These are phyloP conservation scores for Rhea pennata DNA, from an alignment of 2,113 vertebrate species.

Conservation along the genomic window DNA sequence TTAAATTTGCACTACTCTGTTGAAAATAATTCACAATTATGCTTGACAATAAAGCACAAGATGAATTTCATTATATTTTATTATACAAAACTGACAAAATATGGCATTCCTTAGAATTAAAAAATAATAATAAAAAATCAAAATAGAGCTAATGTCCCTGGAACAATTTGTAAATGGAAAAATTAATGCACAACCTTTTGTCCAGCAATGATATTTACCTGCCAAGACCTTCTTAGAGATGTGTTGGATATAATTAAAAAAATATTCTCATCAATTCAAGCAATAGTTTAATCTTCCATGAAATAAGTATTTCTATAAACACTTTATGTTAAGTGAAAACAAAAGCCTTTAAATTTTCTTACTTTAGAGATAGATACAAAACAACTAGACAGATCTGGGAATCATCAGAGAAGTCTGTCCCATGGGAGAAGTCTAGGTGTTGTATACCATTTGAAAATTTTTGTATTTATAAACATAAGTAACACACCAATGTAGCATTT, in stretches of 20 bases:
- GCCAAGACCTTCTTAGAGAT: conserved; percentile 62
- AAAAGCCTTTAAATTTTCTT: conserved; percentile 66
- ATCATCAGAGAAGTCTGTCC: conserved; percentile 66
- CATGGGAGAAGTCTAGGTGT: background rate
- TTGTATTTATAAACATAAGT: conserved; percentile 47
- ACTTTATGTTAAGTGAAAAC: conserved; percentile 68
- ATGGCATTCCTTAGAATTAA: conserved; percentile 54
- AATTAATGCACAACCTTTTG: conserved; percentile 55
- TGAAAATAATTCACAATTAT: conserved; percentile 50
- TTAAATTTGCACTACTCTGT: background rate
- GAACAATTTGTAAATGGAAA: conserved; percentile 64
- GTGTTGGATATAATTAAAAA: conserved; percentile 73
- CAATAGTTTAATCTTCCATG: conserved; percentile 70
- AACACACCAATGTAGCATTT: conserved; percentile 15
- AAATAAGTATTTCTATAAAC: conserved; percentile 77
- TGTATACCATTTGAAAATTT: conserved; percentile 38
- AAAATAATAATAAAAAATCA: conserved; percentile 1
- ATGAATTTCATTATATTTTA: conserved; percentile 58
- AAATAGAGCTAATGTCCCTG: conserved; percentile 38
- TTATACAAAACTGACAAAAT: conserved; percentile 54
- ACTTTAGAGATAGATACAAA: conserved; percentile 47
- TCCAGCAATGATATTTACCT: conserved; percentile 52
- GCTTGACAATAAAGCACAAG: conserved; percentile 51
- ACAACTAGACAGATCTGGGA: conserved; percentile 54
- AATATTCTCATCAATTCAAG: conserved; percentile 74